Conservation (phyloP, 2,113 vertebrate genomes). For the Festucalex cinctus region DNA sequence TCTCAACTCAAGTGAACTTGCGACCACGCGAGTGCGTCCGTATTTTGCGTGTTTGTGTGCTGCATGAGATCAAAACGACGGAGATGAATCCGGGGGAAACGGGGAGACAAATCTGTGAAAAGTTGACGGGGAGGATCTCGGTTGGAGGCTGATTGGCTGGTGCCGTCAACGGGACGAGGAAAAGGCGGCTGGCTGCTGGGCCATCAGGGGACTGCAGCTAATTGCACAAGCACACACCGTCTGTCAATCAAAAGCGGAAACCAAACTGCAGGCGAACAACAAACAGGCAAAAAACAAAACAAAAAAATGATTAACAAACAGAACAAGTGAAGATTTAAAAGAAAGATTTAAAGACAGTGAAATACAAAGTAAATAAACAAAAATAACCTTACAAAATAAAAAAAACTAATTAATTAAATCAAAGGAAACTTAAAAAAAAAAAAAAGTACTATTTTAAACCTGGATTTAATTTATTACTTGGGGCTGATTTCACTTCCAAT, state of each 20-base stretch:
- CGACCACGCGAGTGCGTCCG: constrained; percentile 14
- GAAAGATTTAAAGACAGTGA: too few species aligned
- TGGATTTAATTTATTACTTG: too few species aligned
- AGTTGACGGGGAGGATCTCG: constrained; percentile 65
- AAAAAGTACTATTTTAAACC: too few species aligned
- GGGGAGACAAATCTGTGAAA: constrained; percentile 75
- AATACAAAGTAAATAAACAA: too few species aligned
- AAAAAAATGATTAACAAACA: too few species aligned
- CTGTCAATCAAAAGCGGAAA: constrained; percentile 78
- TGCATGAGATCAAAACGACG: constrained; percentile 48
- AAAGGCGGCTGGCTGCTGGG: constrained; percentile 61
- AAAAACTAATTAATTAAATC: too few species aligned
- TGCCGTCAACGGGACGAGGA: constrained; percentile 69
- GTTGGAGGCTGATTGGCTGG: constrained; percentile 77
- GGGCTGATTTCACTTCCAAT: too few species aligned
- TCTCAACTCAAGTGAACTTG: background rate
- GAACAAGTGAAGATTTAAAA: too few species aligned
- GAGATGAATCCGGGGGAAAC: constrained; percentile 75
- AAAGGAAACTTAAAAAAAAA: too few species aligned
- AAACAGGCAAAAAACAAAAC: too few species aligned
- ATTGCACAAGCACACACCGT: constrained; percentile 46
- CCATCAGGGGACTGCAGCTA: constrained; percentile 57
- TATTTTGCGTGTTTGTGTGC: constrained; percentile 36
- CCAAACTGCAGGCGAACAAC: background rate
- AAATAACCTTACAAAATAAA: too few species aligned